A percentile compares a stretch with the other conserved stretches of the same genome.
phyloP scores from a whole-genome alignment of 2,113 vertebrate species.

The Urocolius indicus region DNA sequence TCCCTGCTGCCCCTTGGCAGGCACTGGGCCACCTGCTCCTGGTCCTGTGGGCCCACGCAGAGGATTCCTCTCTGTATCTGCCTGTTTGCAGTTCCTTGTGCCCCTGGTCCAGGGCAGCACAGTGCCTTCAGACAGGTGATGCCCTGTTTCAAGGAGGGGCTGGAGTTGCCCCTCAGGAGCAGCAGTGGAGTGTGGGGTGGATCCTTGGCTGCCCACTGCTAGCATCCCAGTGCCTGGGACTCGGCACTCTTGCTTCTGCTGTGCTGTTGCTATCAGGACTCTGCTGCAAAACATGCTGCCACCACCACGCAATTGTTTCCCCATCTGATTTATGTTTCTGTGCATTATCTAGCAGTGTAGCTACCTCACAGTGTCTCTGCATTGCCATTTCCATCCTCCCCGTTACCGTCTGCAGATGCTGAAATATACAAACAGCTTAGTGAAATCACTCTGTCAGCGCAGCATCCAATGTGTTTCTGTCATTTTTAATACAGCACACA shows the following conservation, averaged over 20 bases:
- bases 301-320: fast-evolving
- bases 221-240: not conserved
- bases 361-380: not conserved
- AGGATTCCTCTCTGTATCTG: not conserved
- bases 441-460: not conserved
- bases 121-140: not conserved
- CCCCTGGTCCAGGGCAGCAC: not conserved
- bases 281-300: not conserved
- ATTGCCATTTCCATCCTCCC: not conserved
- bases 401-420: not conserved
- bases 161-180: not conserved
- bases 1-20: not conserved
- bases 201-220: not conserved
- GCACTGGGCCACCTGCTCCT: not conserved
- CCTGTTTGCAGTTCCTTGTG: not conserved
- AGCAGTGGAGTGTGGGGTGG: not conserved
- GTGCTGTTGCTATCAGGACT: not conserved
- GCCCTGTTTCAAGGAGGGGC: not conserved
- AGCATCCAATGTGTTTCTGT: not conserved
- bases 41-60: not conserved
- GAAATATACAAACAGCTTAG: not conserved
- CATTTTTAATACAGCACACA: conserved; percentile 39
- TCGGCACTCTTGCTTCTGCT: not conserved
- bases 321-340: not conserved
- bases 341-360: fast-evolving